These are phyloP conservation scores for Polymixis lichenea DNA, from an alignment of 2,888 invertebrate species.

Conservation along the genomic window DNA sequence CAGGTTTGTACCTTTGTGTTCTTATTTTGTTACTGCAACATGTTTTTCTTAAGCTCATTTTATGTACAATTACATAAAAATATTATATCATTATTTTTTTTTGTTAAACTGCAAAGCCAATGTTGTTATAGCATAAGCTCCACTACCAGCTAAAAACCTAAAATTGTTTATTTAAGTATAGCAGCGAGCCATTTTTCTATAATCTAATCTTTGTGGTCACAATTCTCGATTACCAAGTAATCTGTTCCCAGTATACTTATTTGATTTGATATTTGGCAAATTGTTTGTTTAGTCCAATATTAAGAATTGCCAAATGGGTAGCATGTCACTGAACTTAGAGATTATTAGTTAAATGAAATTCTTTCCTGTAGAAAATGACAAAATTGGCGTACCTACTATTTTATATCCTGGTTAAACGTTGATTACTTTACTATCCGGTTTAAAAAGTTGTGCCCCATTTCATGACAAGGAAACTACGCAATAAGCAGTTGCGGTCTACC, in stretches of 20 bases:
- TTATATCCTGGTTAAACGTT: not conserved
- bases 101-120: not conserved
- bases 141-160: not conserved
- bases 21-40: not conserved
- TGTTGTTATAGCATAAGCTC: not conserved
- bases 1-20: conserved; percentile 42
- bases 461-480: conserved; percentile 34
- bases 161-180: not conserved
- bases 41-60: not conserved
- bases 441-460: not conserved
- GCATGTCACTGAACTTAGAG: conserved; percentile 1
- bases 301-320: not conserved
- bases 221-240: conserved; percentile 34
- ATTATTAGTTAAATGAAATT: not conserved
- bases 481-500: conserved; percentile 17
- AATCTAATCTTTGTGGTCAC: conserved; percentile 31
- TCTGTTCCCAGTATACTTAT: conserved; percentile 24
- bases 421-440: not conserved
- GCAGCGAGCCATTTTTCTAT: conserved; percentile 20
- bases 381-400: not conserved
- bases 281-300: conserved; percentile 21
- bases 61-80: no score
- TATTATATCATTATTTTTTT: not conserved
- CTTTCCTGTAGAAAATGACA: not conserved
- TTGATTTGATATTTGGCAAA: conserved; percentile 33